Evolutionary conservation across 1,140 invertebrate species (phyloP).

Genomic region (Papilio dardanus): DNA sequence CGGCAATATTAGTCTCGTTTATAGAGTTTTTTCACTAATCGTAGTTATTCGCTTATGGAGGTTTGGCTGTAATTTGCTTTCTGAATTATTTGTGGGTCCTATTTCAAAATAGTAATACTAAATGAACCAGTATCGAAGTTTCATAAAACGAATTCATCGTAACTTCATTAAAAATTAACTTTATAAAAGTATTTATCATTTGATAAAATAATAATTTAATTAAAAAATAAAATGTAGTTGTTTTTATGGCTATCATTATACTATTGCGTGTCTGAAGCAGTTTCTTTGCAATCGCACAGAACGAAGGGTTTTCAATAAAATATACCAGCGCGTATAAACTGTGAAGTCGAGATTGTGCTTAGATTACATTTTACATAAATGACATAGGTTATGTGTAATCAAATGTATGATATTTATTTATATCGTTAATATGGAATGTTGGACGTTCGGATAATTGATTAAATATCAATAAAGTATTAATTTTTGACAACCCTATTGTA

Average conservation of each 20-base stretch:
- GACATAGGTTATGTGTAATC: conserved; percentile 51
- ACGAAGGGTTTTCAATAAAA: conserved; percentile 77
- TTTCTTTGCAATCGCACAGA: conserved; percentile 77
- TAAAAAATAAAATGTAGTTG: conserved; percentile 38
- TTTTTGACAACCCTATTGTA: neutral
- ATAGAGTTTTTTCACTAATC: too few species aligned
- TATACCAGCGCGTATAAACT: conserved; percentile 63
- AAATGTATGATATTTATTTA: neutral
- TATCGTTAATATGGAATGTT: conserved; percentile 6
- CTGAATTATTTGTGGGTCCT: too few species aligned
- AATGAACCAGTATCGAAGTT: neutral
- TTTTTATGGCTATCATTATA: conserved; percentile 56
- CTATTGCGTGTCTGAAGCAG: conserved; percentile 74
- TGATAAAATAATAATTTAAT: neutral
- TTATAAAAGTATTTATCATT: neutral
- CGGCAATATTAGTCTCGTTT: too few species aligned
- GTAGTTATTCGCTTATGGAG: too few species aligned
- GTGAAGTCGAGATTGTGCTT: conserved; percentile 57
- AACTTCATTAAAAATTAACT: neutral
- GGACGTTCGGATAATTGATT: neutral
- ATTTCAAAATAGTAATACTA: too few species aligned
- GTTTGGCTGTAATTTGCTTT: too few species aligned
- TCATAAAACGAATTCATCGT: neutral
- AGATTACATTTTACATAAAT: conserved; percentile 67
- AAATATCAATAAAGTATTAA: neutral